These are phyloP conservation scores for Scyliorhinus canicula DNA, from an alignment of 2,797 vertebrate species.

Conservation along the genomic window DNA sequence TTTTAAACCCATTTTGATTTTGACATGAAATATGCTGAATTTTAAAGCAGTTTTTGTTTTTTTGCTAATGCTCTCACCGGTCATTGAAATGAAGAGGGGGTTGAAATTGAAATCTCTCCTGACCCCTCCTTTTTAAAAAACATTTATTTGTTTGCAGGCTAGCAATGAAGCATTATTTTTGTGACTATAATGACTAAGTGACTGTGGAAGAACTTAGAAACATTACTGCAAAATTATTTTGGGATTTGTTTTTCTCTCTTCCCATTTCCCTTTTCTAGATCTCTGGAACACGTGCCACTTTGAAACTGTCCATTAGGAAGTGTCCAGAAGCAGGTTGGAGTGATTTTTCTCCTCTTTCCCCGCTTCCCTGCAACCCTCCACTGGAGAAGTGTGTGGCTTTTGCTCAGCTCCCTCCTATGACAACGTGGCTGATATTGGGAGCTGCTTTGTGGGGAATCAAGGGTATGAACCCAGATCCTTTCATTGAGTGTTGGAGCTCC, in stretches of 20 bases:
- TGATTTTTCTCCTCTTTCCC: not conserved
- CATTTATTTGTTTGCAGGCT: not conserved
- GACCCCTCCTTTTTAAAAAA: not conserved
- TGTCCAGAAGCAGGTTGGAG: not conserved
- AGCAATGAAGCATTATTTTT: not conserved
- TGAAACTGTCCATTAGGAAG: not conserved
- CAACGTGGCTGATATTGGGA: slow-evolving; percentile 2
- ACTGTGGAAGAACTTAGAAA: not conserved
- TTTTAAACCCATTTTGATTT: not conserved
- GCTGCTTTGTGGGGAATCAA: not conserved
- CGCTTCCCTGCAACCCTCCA: not conserved
- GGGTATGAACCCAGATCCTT: slow-evolving; percentile 7
- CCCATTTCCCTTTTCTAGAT: not conserved
- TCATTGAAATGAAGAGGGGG: not conserved
- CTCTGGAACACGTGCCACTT: not conserved
- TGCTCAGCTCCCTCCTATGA: not conserved
- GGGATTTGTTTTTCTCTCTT: not conserved
- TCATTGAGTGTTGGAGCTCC: slow-evolving; percentile 16
- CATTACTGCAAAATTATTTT: slow-evolving; percentile 21
- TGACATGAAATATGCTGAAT: not conserved
- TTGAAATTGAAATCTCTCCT: not conserved
- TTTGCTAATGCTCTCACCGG: not conserved
- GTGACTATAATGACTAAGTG: slow-evolving; percentile 9
- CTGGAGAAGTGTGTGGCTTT: not conserved
- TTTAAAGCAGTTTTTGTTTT: not conserved